Conservation (phyloP, 1,140 invertebrate genomes). For the Maconellicoccus hirsutus region DNA sequence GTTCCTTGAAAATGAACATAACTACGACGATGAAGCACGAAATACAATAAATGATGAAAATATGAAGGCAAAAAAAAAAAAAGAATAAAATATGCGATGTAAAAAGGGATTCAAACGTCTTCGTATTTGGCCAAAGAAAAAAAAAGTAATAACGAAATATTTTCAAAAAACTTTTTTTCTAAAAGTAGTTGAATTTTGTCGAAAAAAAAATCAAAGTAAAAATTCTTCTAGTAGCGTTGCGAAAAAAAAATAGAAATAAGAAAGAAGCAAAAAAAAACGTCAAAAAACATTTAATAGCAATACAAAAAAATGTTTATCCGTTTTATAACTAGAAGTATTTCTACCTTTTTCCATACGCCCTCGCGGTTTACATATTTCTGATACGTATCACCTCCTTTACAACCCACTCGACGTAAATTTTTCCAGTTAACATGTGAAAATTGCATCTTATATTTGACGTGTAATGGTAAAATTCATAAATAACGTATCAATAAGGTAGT, state of each 20-base stretch:
- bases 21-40: too few relatives aligned
- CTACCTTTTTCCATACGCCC: not conserved
- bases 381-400: too few relatives aligned
- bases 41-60: not conserved
- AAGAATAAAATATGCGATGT: not conserved
- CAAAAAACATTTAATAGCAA: not conserved
- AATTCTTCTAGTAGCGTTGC: not conserved
- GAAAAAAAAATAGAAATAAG: not conserved
- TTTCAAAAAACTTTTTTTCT: not conserved
- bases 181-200: not conserved
- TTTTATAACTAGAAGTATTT: not conserved
- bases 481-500: not conserved
- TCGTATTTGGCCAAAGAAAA: not conserved
- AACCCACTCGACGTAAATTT: too few relatives aligned
- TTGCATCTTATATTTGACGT: too few relatives aligned
- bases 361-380: too few relatives aligned
- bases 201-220: conserved; percentile 6
- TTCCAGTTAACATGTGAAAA: too few relatives aligned
- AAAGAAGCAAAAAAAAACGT: not conserved
- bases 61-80: not conserved
- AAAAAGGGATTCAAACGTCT: not conserved
- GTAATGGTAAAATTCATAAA: not conserved
- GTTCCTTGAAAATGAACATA: too few relatives aligned
- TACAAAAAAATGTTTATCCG: not conserved
- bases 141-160: conserved; percentile 10